Evolutionary conservation across 2,113 vertebrate species (phyloP), one percentile per base, ranked within the genome.

Genomic region (Ameiurus melas): DNA sequence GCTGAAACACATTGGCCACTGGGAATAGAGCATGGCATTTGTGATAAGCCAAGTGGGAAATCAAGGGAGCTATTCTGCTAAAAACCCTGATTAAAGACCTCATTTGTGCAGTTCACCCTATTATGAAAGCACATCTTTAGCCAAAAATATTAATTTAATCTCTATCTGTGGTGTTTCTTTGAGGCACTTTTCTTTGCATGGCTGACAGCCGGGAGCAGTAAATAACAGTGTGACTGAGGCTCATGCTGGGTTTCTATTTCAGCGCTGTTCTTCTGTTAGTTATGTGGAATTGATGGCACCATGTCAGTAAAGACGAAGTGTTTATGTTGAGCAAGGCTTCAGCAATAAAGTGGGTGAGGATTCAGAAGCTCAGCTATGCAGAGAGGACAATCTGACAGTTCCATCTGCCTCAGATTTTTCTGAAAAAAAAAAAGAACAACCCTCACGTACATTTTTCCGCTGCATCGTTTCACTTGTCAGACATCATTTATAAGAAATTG

Each of bases 361-460:
- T 88, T 90, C 91, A 92, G 82, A 66, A 79, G 90, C 88, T 90
- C 89, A 92, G 75, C 81, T 92, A 85, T 86, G 89, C 89, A 88
- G 86, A 88, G 91, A 92, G 86, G 88, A 89, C 91, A 87, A 88
- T 85, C 88, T 89, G 91, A 92, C 91, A 92, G 90, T 84, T 92
- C 91, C 91, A 92, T 92, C 89, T 90, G 91, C 88, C 89, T 91
- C 79, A 39, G 66, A 78, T 53, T 84, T 86, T 57, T 79, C 66
- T 66, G n/a, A 53, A 87, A 60, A 89, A 55, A 53, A 84, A 75
- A 13, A 33, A 68, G 64, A 73, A 73, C 36, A 39, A 36, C 33
- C 27, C 86, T 62, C 66, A 84, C 80, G 68, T 70, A 86, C 62
- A n/a, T n/a, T 47, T 68, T 71, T 62, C 33, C 53, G 57, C 58